Conservation (phyloP, 2,113 vertebrate genomes). For the Hydrochoerus hydrochaeris region DNA sequence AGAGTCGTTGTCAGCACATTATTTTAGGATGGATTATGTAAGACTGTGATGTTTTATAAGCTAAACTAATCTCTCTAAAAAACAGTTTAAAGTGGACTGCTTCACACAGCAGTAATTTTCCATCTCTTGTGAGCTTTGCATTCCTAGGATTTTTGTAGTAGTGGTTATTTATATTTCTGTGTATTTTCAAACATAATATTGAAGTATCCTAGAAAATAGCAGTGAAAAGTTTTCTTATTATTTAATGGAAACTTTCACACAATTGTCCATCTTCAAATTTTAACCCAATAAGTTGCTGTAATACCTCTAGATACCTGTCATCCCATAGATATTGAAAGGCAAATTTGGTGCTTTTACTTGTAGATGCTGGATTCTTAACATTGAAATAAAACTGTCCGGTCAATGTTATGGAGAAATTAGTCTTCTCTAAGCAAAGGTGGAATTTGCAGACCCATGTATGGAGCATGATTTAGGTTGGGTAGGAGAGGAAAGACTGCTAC, state of each 20-base stretch:
- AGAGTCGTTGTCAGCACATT: not conserved
- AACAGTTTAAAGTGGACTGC: not conserved
- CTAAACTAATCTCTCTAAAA: conserved; percentile 41
- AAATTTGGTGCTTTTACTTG: not conserved
- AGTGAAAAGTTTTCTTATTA: not conserved
- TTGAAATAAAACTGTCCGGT: not conserved
- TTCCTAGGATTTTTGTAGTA: not conserved
- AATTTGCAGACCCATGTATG: not conserved
- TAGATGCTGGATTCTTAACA: not conserved
- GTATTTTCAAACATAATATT: not conserved
- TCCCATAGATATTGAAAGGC: not conserved
- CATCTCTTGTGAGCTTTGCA: not conserved
- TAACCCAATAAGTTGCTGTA: not conserved
- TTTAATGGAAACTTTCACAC: conserved; percentile 29
- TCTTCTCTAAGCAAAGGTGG: not conserved
- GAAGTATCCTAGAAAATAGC: conserved; percentile 28
- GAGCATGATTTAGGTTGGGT: not conserved
- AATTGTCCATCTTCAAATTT: not conserved
- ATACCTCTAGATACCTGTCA: not conserved
- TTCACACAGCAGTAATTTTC: conserved; percentile 3
- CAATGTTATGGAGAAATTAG: not conserved
- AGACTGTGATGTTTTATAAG: not conserved
- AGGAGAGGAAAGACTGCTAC: not conserved
- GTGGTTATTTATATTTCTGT: not conserved
- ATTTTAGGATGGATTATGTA: not conserved